Evolutionary conservation across 1,140 invertebrate genomes (phyloP).

Genomic region (Paracyclopina nana): DNA sequence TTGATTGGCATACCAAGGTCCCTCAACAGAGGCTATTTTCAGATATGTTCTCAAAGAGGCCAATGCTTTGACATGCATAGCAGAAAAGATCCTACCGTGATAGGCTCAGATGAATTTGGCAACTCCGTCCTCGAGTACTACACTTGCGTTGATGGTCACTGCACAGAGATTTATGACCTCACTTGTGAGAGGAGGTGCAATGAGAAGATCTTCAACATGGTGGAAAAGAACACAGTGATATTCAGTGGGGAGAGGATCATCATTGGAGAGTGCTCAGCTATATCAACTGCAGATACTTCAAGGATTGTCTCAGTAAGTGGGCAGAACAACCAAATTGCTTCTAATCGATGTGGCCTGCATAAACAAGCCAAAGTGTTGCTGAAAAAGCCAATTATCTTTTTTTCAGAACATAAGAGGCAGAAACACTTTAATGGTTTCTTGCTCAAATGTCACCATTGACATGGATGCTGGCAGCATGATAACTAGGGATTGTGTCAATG

Average conservation of each 20-base stretch:
- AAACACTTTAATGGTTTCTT: slow-evolving; percentile 1
- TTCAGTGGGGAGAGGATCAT: slow-evolving; percentile 10
- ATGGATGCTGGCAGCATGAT: slow-evolving; percentile 4
- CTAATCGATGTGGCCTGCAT: slow-evolving; percentile 1
- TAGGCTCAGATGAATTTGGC: slow-evolving; percentile 12
- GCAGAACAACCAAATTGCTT: too few relatives aligned
- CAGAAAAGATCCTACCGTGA: slow-evolving; percentile 8
- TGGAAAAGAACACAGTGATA: background rate
- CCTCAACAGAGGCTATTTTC: too few relatives aligned
- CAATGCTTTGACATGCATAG: slow-evolving; percentile 5
- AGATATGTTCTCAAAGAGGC: background rate
- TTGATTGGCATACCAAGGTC: too few relatives aligned
- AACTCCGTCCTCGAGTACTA: slow-evolving; percentile 11
- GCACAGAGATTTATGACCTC: slow-evolving; percentile 14
- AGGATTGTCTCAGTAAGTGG: background rate
- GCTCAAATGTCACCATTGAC: slow-evolving; percentile 11
- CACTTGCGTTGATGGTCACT: slow-evolving; percentile 1
- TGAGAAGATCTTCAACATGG: background rate
- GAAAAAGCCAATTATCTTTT: too few relatives aligned
- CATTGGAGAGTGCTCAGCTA: background rate
- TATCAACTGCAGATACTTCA: background rate
- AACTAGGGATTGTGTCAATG: slow-evolving; percentile 8
- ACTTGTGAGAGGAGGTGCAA: slow-evolving; percentile 9
- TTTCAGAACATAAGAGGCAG: too few relatives aligned
- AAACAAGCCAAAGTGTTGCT: too few relatives aligned